Evolutionary conservation across 2,113 vertebrate species (phyloP), one percentile per base, ranked within the genome.

Genomic region (Hoplias malabaricus): DNA sequence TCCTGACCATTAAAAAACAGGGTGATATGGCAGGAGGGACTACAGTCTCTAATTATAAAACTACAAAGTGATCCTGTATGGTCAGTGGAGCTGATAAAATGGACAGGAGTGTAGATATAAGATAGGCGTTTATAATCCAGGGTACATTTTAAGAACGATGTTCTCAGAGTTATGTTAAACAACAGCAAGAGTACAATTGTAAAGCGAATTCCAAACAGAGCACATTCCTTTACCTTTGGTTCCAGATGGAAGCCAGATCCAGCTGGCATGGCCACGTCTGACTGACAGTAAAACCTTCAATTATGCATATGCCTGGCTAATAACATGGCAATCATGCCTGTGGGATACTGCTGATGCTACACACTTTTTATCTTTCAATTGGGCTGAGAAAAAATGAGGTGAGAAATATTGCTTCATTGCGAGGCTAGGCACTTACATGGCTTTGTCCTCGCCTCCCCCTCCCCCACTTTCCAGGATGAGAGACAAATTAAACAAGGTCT

Each of bases 401-500:
- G n/a, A 48, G 57, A 75, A 50, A 61, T 71, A 40, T 29, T 23
- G 27, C 84, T 68, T 21, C 42, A 74, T 81, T 81, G 59, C 77
- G 82, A 81, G 80, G 72, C 74, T 33, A 66, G 63, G 59, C 84
- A 73, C 67, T 80, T 86, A 81, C 75, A 71, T 65, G 65, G 56
- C 70, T 75, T 73, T 48, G 80, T 86, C 84, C 83, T 83, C 43
- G 53, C 11, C 68, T 67, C 76, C 61, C 33, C 59, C 78, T 75
- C n/a, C 54, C 75, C 46, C 73, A n/a, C n/a, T 59, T 80, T 80
- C 72, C 77, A 72, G 62, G 84, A 69, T 69, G n/a, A 70, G 79
- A 88, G 81, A 84, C 80, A 87, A 90, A 87, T 90, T 78, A 86
- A 90, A 87, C 13, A 46, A 79, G 73, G 48, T 77, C 50, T 54